Base-by-base conservation (phyloP, 1,140 invertebrate genomes). In the Drosophila sucinea region DNA sequence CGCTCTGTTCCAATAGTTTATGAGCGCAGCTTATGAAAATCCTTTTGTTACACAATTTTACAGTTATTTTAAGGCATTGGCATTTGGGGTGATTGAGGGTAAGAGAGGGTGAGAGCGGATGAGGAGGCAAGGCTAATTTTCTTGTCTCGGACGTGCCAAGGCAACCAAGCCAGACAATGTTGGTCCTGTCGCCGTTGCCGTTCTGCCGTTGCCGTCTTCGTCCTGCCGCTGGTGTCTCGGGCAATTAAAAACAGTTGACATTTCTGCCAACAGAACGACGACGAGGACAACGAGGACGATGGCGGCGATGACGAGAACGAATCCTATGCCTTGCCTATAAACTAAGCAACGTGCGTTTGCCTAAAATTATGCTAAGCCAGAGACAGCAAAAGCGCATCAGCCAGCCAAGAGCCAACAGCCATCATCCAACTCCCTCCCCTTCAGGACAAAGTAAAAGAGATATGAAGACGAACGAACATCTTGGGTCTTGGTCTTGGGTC, bases 171-270 rank as follows among this genome's bases (percentile, higher is more conserved):
- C 61, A 30, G 70, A 72, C 32, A 61, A 60, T 70, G 73, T 40
- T 61, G 40, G 55, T 61, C 25, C 44, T 51, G 44, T 51, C 40
- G 40, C 17, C 17, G 3, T 41, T n/a, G 40, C 60, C 23, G 60
- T 35, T 17, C 17, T 3, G 40, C 40, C n/a, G 11, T 3, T 70
- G 61, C 74, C 70, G 2, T 25, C 10, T 3, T 47, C 11, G 40
- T 23, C 38, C 61, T 51, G 61, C 40, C 25, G 44, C 61, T 51
- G 61, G 40, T 73, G 67, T 80, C 70, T 81, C 71, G 69, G 77
- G 84, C 84, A 87, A 87, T 87, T 87, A 87, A 87, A 89, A 87
- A 78, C 80, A 87, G 84, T 87, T 87, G 84, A 87, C 84, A 89
- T 87, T 84, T 75, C 44, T 83, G 84, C 80, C 80, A 87, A 87